These are phyloP conservation scores for Psammodynastes pulverulentus DNA, from an alignment of 2,113 vertebrate species.

Conservation along the genomic window DNA sequence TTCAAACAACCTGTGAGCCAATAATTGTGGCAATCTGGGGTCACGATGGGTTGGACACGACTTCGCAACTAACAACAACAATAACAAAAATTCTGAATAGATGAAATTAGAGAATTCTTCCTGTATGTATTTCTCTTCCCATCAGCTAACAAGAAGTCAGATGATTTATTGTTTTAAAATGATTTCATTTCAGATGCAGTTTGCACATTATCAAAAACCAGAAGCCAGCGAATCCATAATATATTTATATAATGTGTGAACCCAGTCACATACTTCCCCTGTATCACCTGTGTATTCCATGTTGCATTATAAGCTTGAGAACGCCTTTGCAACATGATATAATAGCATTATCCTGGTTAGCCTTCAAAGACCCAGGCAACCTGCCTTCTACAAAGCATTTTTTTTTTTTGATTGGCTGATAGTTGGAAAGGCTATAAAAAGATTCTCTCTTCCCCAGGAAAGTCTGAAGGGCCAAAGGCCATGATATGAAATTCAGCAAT, in stretches of 20 bases:
- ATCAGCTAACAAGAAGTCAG: not conserved
- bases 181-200: not conserved
- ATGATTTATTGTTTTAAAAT: not conserved
- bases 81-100: not conserved
- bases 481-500: not conserved
- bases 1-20: not conserved
- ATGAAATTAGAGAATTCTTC: not conserved
- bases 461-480: not conserved
- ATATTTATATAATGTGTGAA: not conserved
- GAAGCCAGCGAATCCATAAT: not conserved
- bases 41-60: too few relatives aligned
- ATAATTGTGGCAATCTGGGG: not conserved
- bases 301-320: not conserved
- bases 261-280: not conserved
- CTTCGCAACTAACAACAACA: too few relatives aligned
- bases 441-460: not conserved
- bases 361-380: not conserved
- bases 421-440: not conserved
- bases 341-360: not conserved
- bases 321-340: not conserved
- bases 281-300: not conserved
- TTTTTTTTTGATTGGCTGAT: not conserved
- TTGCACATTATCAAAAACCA: not conserved
- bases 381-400: not conserved
- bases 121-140: not conserved